Evolutionary conservation across 2,888 invertebrate genomes (phyloP).

Genomic region (Zelleria hepariella): DNA sequence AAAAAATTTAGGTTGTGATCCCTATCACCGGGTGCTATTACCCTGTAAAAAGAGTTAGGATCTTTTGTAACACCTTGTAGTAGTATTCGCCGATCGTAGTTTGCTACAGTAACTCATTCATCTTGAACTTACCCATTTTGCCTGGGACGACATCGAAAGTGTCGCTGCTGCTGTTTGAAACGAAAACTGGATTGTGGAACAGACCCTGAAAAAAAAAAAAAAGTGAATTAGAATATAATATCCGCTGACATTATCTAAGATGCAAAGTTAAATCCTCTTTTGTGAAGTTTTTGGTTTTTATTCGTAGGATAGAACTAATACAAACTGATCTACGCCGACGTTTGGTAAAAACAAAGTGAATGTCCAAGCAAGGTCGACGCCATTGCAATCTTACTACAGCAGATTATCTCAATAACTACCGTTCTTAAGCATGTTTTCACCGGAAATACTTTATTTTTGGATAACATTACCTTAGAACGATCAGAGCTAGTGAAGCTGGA

Average conservation of each 20-base stretch:
- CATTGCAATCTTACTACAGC: background rate
- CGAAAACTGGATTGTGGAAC: slow-evolving; percentile 82
- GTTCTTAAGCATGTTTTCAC: background rate
- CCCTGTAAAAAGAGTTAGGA: too few species aligned
- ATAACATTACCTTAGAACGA: too few species aligned
- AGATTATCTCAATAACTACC: background rate
- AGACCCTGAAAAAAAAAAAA: slow-evolving; percentile 86
- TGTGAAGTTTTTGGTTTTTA: too few species aligned
- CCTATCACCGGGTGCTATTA: too few species aligned
- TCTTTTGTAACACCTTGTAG: too few species aligned
- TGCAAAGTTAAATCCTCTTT: too few species aligned
- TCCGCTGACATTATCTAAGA: too few species aligned
- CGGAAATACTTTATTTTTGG: background rate
- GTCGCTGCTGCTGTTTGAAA: slow-evolving; percentile 82
- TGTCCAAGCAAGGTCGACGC: background rate
- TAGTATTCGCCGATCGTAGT: too few species aligned
- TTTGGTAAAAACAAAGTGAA: background rate
- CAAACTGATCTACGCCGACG: background rate
- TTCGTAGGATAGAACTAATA: background rate
- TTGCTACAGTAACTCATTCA: too few species aligned
- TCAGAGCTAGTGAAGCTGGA: too few species aligned
- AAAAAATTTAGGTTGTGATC: too few species aligned
- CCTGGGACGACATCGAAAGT: slow-evolving; percentile 90
- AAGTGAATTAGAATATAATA: too few species aligned
- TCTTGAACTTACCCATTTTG: slow-evolving; percentile 81